Evolutionary conservation across 1,140 invertebrate species (phyloP).

Genomic region (Caenorhabditis inopinata): DNA sequence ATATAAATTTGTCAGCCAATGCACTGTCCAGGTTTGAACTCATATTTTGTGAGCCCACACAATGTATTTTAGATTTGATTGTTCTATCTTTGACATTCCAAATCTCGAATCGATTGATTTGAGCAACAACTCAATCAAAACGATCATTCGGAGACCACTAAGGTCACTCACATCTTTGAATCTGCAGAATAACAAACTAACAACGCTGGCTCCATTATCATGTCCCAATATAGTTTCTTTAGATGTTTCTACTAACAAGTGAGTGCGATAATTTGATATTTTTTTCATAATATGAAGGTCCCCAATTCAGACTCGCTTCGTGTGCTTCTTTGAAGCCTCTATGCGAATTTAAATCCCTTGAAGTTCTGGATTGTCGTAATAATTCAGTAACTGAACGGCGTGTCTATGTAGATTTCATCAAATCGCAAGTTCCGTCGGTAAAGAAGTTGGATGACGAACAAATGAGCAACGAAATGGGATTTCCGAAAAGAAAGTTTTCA

Average conservation of each 20-base stretch:
- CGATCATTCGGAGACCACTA: neutral
- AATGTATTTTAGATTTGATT: neutral
- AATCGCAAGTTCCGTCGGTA: neutral
- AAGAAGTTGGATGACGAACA: neutral
- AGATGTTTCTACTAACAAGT: neutral
- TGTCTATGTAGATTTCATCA: slow-evolving; percentile 7
- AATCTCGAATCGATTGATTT: slow-evolving; percentile 4
- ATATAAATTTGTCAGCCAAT: neutral
- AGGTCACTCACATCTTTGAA: neutral
- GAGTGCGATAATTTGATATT: no score
- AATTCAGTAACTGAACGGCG: neutral
- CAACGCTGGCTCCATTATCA: neutral
- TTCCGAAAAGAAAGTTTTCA: neutral
- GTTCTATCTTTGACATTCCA: neutral
- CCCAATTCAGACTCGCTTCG: neutral
- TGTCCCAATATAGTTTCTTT: neutral
- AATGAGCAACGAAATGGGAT: neutral
- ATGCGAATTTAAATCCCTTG: neutral
- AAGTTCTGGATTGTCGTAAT: neutral
- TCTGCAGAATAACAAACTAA: slow-evolving; percentile 5
- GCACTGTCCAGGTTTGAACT: neutral
- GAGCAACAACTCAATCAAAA: slow-evolving; percentile 11
- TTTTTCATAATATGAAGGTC: no score
- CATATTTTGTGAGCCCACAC: no score
- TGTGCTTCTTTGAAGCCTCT: slow-evolving; percentile 18